phyloP scores from a whole-genome alignment of 2,797 vertebrate species.

The Hypotaenidia philippensis region DNA sequence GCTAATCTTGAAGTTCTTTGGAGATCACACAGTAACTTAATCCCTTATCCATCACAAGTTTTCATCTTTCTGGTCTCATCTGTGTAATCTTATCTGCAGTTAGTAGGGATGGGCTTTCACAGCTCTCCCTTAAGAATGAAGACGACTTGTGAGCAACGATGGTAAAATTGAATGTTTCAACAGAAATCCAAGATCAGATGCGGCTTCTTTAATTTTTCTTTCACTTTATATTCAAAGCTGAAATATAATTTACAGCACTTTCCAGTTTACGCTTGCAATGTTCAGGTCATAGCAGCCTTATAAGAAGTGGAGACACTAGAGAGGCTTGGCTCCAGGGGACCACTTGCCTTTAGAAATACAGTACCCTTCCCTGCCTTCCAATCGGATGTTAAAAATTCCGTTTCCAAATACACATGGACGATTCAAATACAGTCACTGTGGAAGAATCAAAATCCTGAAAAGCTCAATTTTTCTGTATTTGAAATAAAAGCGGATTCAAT shows the following conservation, averaged over 20 bases:
- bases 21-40: not conserved
- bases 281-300: not conserved
- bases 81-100: not conserved
- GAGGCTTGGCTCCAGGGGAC: not conserved
- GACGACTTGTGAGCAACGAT: not conserved
- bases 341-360: not conserved
- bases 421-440: not conserved
- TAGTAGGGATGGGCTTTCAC: not conserved
- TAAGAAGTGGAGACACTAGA: not conserved
- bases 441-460: not conserved
- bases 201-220: not conserved
- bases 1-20: not conserved
- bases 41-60: not conserved
- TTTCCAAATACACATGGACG: not conserved
- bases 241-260: not conserved
- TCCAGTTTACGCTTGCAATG: not conserved
- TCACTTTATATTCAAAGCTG: not conserved
- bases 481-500: not conserved
- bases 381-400: not conserved
- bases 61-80: not conserved
- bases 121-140: not conserved
- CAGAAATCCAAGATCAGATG: not conserved
- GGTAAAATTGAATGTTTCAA: not conserved
- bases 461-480: not conserved
- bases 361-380: not conserved